Conservation (phyloP, 2,888 invertebrate species). For the Gasteruption jaculator region DNA sequence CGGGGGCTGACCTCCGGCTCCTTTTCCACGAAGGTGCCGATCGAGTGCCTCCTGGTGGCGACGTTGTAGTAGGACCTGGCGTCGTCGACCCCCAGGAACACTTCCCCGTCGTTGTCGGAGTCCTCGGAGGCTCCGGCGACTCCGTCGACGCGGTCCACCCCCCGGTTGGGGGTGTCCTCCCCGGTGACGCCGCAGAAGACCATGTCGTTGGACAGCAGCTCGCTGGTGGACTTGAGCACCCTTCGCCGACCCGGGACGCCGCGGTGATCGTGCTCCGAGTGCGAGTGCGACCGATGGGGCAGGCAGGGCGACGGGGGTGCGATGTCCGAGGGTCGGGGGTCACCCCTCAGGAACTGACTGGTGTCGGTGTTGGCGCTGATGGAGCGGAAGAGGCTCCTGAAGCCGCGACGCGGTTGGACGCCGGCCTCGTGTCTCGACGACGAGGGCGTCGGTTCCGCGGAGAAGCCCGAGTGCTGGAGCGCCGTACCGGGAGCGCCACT, state of each 20-base stretch:
- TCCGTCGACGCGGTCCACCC: conserved; percentile 32
- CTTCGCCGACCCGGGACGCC: conserved; percentile 32
- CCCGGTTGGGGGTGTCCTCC: conserved; percentile 23
- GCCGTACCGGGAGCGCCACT: conserved; percentile 24
- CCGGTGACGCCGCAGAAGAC: conserved; percentile 36
- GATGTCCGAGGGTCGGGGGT: conserved; percentile 67
- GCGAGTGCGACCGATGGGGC: conserved; percentile 43
- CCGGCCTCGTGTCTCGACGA: too few species aligned
- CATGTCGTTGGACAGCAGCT: conserved; percentile 45
- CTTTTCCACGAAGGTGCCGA: conserved; percentile 61
- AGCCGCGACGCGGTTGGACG: conserved; percentile 49
- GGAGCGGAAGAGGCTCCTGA: conserved; percentile 61
- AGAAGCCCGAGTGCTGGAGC: conserved; percentile 1
- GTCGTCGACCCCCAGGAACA: conserved; percentile 58
- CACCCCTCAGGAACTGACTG: conserved; percentile 64
- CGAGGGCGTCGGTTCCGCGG: conserved; percentile 15
- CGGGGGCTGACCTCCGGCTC: conserved; percentile 38
- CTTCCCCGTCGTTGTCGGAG: conserved; percentile 55
- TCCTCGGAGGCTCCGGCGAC: conserved; percentile 37
- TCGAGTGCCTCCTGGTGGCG: conserved; percentile 61
- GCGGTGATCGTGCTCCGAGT: conserved; percentile 40
- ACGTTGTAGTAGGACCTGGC: conserved; percentile 56
- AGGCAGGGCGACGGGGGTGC: conserved; percentile 56
- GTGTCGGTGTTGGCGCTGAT: conserved; percentile 64
- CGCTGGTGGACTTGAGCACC: conserved; percentile 43